Evolutionary conservation across 2,113 vertebrate species (phyloP).

Genomic region (Cinclus mexicanus): DNA sequence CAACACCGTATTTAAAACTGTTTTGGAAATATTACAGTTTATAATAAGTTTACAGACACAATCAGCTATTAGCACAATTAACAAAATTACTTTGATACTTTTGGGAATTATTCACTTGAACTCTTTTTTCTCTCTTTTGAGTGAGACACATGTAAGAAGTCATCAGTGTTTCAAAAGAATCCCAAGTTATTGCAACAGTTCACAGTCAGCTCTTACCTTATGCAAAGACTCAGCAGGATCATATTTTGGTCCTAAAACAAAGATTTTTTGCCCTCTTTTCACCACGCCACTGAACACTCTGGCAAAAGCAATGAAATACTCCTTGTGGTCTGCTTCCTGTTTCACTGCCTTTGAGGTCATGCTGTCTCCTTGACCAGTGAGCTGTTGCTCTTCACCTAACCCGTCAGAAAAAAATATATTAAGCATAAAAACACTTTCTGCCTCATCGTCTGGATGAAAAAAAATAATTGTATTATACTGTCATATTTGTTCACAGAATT

Average conservation of each 20-base stretch:
- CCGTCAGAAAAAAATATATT: background rate
- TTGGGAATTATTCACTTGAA: background rate
- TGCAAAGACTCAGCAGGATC: conserved; percentile 82
- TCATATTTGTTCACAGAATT: background rate
- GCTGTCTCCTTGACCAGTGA: conserved; percentile 54
- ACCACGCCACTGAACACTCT: conserved; percentile 90
- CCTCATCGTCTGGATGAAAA: background rate
- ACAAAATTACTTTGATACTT: background rate
- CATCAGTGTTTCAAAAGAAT: background rate
- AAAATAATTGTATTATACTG: background rate
- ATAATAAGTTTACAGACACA: background rate
- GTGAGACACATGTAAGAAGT: fast-evolving
- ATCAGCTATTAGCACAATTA: background rate
- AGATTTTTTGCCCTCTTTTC: conserved; percentile 84
- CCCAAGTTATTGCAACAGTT: background rate
- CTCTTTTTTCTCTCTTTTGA: background rate
- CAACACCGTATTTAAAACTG: background rate
- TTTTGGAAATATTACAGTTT: background rate
- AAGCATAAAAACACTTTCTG: background rate
- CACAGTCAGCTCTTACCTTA: conserved; percentile 70
- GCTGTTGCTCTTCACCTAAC: conserved; percentile 62
- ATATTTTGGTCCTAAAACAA: conserved; percentile 94
- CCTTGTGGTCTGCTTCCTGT: conserved; percentile 70
- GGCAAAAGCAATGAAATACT: conserved; percentile 91
- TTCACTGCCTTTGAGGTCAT: conserved; percentile 40